Percentiles rank a stretch among this genome's conserved stretches.
Evolutionary conservation across 1,140 invertebrate species (phyloP).

Genomic region (Prorops nasuta): DNA sequence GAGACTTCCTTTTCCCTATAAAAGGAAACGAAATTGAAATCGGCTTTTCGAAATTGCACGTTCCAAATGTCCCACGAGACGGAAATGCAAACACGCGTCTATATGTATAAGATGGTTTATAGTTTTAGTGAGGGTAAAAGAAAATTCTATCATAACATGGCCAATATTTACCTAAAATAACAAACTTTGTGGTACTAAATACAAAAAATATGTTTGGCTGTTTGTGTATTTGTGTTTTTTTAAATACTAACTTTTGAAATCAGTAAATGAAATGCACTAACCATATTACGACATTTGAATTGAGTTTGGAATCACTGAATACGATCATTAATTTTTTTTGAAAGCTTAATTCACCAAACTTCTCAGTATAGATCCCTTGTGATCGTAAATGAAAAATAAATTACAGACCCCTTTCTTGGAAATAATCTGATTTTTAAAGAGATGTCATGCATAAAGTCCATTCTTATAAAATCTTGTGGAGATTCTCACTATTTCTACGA

Average conservation of each 20-base stretch:
- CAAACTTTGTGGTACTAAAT: constrained; percentile 8
- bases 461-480: no score
- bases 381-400: no score
- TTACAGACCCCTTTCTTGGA: no score
- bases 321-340: no score
- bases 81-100: constrained; percentile 51
- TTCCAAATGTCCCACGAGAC: constrained; percentile 27
- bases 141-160: constrained; percentile 20
- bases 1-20: constrained; percentile 40
- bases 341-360: no score
- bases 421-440: no score
- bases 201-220: not conserved
- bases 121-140: constrained; percentile 16
- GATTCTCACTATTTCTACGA: no score
- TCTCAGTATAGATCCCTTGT: no score
- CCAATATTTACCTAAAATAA: constrained; percentile 7
- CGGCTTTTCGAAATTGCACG: constrained; percentile 54
- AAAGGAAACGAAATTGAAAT: constrained; percentile 54
- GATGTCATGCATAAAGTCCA: no score
- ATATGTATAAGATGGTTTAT: constrained; percentile 27
- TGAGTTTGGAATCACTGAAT: no score
- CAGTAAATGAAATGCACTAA: constrained; percentile 6
- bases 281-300: no score
- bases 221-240: not conserved
- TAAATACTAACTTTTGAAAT: not conserved